Base-by-base conservation (phyloP, 1,140 invertebrate genomes). In the Papilio xuthus region DNA sequence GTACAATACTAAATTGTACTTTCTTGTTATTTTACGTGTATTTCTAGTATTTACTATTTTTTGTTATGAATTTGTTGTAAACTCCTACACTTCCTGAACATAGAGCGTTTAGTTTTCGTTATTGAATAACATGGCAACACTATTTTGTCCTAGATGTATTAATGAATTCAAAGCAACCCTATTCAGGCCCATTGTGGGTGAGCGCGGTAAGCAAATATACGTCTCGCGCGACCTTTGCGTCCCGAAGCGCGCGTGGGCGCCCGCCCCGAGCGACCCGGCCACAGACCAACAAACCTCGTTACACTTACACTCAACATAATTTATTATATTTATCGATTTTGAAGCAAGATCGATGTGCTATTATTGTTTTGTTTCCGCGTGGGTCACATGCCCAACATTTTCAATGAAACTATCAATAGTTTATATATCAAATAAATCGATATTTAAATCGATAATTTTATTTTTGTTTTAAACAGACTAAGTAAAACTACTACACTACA, bases 221-320 rank as follows among this genome's bases (percentile, higher is more conserved):
- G 76, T 79, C 81, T 81, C 74, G 81, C 79, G 79, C 83, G 82
- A 83, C 83, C 82, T 83, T 84, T 85, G 50, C 74, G 82, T 63
- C 70, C 79, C 67, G 47, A 50, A 37, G 50, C 50, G 71, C 20
- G 84, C 80, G 84, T 87, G 84, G 85, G 84, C 79, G 81, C 81
- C 83, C 81, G 83, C 83, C 86, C 86, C 85, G 79, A 81, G 82
- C 80, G 83, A 87, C 86, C 86, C 74, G 79, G 77, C 23, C 84
- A 86, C 69, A 83, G 84, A 86, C 47, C 74, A 84, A 77, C 37
- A 42, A 56, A 72, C 70, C 37, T 26, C 56, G 53, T 50, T 56
- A 67, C 78, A 79, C 37, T 79, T 20, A 74, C 73, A 42, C 20
- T 69, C 44, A 78, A 70, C 63, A 26, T 78, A 67, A 78, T 44